Evolutionary conservation across 2,888 invertebrate species (phyloP).

Genomic region (Fragum whitleyi): DNA sequence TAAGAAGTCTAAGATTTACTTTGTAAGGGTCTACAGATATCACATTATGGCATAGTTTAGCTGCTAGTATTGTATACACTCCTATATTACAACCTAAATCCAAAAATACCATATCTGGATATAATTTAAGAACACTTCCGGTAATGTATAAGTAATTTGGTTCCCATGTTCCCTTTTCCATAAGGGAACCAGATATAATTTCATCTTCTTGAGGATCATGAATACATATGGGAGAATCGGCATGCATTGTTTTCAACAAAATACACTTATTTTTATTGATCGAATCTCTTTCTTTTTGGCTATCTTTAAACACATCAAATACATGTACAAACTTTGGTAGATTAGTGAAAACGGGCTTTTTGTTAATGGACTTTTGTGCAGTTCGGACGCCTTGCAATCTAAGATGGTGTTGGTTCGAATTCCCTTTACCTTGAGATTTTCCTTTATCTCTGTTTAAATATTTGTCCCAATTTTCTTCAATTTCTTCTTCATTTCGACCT

Average conservation of each 20-base stretch:
- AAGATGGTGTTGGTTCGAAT: background rate
- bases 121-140: conserved; percentile 54
- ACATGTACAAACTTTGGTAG: conserved; percentile 40
- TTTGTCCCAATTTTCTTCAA: conserved; percentile 39
- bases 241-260: conserved; percentile 57
- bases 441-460: conserved; percentile 34
- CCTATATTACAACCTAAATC: conserved; percentile 75
- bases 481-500: conserved; percentile 42
- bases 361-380: background rate
- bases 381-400: background rate
- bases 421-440: background rate
- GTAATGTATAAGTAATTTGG: conserved; percentile 67
- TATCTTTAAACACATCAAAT: conserved; percentile 48
- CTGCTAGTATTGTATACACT: conserved; percentile 68
- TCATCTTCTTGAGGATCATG: conserved; percentile 64
- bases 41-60: conserved; percentile 65
- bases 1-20: conserved; percentile 60
- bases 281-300: conserved; percentile 31
- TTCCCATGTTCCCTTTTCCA: conserved; percentile 70
- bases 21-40: conserved; percentile 68
- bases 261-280: conserved; percentile 44
- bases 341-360: background rate
- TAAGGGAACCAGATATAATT: conserved; percentile 64
- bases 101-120: conserved; percentile 63
- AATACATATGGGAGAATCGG: conserved; percentile 68